phyloP scores from a whole-genome alignment of 2,113 vertebrate species.

The Vidua macroura region DNA sequence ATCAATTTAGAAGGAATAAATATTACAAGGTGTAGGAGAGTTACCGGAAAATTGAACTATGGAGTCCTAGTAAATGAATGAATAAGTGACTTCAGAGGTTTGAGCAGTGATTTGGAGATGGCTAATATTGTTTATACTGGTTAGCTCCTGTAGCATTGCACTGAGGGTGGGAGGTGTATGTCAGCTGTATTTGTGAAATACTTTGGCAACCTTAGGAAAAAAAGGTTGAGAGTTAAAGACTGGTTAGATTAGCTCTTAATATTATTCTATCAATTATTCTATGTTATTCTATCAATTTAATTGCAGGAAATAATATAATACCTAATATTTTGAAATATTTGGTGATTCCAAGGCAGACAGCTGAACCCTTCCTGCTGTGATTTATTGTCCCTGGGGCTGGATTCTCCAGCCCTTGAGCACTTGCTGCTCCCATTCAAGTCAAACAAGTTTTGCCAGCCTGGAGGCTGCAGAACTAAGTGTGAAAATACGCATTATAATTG shows the following conservation, averaged over 20 bases:
- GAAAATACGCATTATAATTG: slow-evolving; percentile 16
- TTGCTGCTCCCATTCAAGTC: slow-evolving; percentile 48
- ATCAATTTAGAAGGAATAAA: not conserved
- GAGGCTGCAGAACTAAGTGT: not conserved
- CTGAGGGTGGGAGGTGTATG: not conserved
- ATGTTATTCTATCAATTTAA: not conserved
- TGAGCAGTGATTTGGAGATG: not conserved
- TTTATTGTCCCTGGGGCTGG: not conserved
- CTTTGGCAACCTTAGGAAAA: not conserved
- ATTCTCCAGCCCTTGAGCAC: not conserved
- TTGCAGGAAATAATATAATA: not conserved
- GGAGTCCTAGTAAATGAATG: not conserved
- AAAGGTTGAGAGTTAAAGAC: not conserved
- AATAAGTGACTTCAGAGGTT: not conserved
- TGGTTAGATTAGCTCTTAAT: not conserved
- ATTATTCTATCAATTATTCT: not conserved
- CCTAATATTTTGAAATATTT: not conserved
- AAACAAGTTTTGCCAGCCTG: slow-evolving; percentile 32
- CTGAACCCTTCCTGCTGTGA: not conserved
- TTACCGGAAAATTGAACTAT: not conserved
- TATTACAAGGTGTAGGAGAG: not conserved
- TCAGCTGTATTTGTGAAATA: not conserved
- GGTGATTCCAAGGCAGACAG: not conserved
- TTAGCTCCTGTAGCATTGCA: not conserved
- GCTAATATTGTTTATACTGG: not conserved